phyloP scores from a whole-genome alignment of 2,797 vertebrate genomes.

The Pangasius larnaudii region DNA sequence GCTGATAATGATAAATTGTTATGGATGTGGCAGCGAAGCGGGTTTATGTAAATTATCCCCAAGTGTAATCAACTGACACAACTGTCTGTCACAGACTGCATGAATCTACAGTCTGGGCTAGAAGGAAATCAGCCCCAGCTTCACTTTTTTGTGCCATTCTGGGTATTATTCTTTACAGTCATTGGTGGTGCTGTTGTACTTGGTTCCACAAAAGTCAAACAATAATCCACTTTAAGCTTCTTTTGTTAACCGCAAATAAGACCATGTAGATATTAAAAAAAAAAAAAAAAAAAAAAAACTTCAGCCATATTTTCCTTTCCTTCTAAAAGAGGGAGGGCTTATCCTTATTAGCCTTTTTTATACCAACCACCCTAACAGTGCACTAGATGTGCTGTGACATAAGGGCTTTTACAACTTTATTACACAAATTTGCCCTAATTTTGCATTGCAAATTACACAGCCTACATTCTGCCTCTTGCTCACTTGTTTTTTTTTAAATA shows the following conservation, averaged over 20 bases:
- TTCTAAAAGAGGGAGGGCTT: background rate
- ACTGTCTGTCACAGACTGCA: background rate
- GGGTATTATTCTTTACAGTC: background rate
- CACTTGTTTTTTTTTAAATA: background rate
- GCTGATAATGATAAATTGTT: background rate
- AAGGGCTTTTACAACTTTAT: background rate
- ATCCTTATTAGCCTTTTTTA: background rate
- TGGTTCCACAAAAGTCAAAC: background rate
- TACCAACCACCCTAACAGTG: background rate
- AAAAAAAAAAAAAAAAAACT: background rate
- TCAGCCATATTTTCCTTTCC: background rate
- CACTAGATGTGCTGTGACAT: background rate
- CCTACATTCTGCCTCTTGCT: background rate
- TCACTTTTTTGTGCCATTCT: background rate
- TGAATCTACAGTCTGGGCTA: background rate
- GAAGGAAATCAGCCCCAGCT: background rate
- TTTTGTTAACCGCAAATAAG: too few relatives aligned
- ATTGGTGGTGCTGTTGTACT: background rate
- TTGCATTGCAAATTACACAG: slow-evolving; percentile 5
- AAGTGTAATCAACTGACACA: background rate
- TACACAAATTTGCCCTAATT: background rate
- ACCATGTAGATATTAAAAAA: too few relatives aligned
- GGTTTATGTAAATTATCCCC: background rate
- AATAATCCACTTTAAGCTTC: background rate
- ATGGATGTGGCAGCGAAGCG: background rate